phyloP scores from a whole-genome alignment of 2,113 vertebrate genomes.

The Corythornis cristatus region DNA sequence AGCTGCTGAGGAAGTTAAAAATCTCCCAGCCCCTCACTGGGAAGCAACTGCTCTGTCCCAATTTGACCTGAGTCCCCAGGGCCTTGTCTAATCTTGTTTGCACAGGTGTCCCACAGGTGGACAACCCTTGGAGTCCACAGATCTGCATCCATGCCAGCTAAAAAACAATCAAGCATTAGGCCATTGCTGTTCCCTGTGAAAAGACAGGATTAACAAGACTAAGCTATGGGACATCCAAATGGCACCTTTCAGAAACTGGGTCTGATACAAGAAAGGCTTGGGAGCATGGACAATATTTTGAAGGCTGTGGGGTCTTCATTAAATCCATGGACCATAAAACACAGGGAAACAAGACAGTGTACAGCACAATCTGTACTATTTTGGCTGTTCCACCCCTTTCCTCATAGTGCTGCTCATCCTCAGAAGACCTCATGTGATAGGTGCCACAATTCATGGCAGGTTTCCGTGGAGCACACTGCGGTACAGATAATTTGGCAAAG shows the following conservation, averaged over 20 bases:
- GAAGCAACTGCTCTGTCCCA: conserved; percentile 32
- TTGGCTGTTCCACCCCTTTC: not conserved
- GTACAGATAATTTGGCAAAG: not conserved
- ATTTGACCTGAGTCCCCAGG: not conserved
- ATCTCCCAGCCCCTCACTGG: not conserved
- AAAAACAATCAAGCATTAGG: not conserved
- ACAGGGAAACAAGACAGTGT: not conserved
- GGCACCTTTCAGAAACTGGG: not conserved
- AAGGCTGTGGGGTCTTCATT: not conserved
- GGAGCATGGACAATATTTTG: not conserved
- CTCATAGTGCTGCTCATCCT: not conserved
- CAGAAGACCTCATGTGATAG: not conserved
- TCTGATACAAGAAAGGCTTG: not conserved
- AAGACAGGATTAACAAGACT: not conserved
- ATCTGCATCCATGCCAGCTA: not conserved
- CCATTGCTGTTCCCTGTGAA: not conserved
- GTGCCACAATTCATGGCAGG: not conserved
- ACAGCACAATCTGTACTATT: not conserved
- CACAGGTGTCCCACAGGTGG: not conserved
- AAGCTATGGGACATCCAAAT: not conserved
- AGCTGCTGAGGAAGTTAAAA: conserved; percentile 46
- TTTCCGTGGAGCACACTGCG: not conserved
- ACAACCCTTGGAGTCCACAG: not conserved
- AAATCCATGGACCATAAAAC: not conserved
- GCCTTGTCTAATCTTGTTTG: not conserved